Evolutionary conservation across 2,797 vertebrate genomes (phyloP).

Genomic region (Coreius guichenoti): DNA sequence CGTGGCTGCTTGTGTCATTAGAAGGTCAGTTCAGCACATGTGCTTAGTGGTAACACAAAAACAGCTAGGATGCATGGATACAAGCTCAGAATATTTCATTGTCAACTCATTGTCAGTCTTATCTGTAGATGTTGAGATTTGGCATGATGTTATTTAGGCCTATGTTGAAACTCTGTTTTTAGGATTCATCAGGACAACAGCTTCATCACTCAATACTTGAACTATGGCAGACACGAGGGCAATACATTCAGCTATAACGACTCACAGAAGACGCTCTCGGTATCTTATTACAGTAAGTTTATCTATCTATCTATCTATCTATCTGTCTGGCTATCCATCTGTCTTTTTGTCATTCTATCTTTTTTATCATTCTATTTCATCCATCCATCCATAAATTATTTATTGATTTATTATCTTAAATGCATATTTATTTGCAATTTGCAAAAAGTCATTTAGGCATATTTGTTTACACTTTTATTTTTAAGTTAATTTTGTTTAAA

Average conservation of each 20-base stretch:
- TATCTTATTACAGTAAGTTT: conserved; percentile 75
- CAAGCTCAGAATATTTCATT: neutral
- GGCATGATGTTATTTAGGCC: neutral
- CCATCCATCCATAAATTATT: no score
- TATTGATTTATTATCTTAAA: no score
- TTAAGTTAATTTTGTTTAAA: no score
- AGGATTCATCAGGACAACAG: conserved; percentile 62
- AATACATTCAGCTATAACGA: conserved; percentile 76
- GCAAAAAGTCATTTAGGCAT: no score
- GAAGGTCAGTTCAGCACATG: conserved; percentile 57
- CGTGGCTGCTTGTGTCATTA: conserved; percentile 72
- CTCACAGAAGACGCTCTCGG: conserved; percentile 71
- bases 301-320: no score
- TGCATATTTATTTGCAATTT: no score
- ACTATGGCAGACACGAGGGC: conserved; percentile 75
- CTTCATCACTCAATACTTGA: conserved; percentile 62
- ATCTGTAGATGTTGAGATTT: neutral
- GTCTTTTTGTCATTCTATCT: no score
- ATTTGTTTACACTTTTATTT: no score
- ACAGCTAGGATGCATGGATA: neutral
- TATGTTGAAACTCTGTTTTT: neutral
- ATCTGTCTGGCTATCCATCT: no score
- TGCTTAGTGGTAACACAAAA: neutral
- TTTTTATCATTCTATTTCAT: no score
- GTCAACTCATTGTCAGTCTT: neutral